Base-by-base conservation (phyloP, 2,888 invertebrate species). In the Ethmia dodecea region DNA sequence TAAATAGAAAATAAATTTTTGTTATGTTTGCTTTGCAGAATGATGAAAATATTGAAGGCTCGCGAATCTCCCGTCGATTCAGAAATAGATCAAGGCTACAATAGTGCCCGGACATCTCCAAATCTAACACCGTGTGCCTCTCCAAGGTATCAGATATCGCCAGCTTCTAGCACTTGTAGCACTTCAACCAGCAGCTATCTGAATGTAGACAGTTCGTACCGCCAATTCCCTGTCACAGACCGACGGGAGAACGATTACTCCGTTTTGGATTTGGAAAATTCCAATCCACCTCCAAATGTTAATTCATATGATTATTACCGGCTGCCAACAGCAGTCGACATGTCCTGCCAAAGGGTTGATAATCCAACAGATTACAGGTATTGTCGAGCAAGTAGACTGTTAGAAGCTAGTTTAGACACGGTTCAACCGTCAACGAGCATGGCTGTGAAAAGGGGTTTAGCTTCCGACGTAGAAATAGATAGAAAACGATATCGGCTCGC, bases 1-100 rank as follows among this genome's bases (percentile, higher is more conserved):
- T n/a, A n/a, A n/a, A n/a, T n/a, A n/a, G n/a, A n/a, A n/a, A n/a
- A n/a, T n/a, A 18, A 5, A 8, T 18, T 18, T 5, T 18, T 5
- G 18, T 18, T 5, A 3, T 12, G 8, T 13, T 27, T 5, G 38
- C 3, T 27, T 58, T 52, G 12, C 75, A 86, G 84, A 39, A 84
- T 86, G 84, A 86, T 84, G 84, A 75, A 76, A 42, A 76, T 75
- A 11, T 44, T 81, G 16, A 81, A 80, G 38, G 63, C 76, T 0
- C 70, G 79, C 18, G 80, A 79, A 83, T n/a, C 22, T 9, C 2
- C 20, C 9, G 20, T 20, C 20, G 20, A 20, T n/a, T 4, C 20
- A 9, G 20, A 20, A 28, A 49, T 65, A 0, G 84, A 83, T 35
- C 81, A 81, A 42, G 83, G 84, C 0, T 83, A 83, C 45, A 62